These are phyloP conservation scores for Ceyx melanurus DNA, from an alignment of 2,113 vertebrate genomes.

Conservation along the genomic window DNA sequence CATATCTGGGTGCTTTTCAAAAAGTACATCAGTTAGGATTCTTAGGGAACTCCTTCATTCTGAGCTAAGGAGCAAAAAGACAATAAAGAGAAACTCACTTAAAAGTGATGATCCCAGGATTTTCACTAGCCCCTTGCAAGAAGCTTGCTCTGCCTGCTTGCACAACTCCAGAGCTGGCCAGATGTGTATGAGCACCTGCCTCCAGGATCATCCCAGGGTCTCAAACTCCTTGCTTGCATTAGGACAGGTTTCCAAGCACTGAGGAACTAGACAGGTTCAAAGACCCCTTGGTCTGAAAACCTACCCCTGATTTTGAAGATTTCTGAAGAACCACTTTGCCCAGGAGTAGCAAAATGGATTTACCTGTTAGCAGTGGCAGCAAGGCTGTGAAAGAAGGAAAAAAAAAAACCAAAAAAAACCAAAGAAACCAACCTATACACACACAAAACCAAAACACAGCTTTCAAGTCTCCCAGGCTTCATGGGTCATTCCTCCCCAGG, in stretches of 20 bases:
- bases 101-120: not conserved
- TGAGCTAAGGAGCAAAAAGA: not conserved
- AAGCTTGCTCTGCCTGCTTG: not conserved
- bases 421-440: too few relatives aligned
- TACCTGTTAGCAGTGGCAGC: not conserved
- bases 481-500: not conserved
- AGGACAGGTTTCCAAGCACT: not conserved
- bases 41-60: not conserved
- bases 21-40: not conserved
- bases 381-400: not conserved
- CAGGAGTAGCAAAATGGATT: not conserved
- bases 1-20: not conserved
- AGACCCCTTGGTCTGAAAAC: not conserved
- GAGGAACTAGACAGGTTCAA: not conserved
- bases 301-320: rapidly evolving
- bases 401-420: not conserved
- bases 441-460: not conserved
- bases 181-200: rapidly evolving
- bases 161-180: not conserved
- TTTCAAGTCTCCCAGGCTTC: not conserved
- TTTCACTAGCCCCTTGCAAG: not conserved
- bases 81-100: not conserved
- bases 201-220: rapidly evolving
- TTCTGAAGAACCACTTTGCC: not conserved
- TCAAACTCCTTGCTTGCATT: not conserved